phyloP scores from a whole-genome alignment of 2,113 vertebrate genomes.

The Gyps fulvus region DNA sequence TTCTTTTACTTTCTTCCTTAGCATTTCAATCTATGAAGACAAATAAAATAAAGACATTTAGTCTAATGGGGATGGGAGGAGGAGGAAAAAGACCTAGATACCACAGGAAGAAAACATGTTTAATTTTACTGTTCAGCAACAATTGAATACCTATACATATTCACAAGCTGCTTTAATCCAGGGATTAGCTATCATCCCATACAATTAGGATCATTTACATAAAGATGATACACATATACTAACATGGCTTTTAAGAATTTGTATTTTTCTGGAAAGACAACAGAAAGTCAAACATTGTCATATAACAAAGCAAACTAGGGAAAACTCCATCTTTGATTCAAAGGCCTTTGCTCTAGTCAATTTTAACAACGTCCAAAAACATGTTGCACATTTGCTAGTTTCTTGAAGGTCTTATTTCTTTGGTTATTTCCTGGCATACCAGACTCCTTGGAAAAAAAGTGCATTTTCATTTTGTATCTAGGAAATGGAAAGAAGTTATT shows the following conservation, averaged over 20 bases:
- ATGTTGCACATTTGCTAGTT: not conserved
- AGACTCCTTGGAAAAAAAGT: not conserved
- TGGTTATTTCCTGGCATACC: not conserved
- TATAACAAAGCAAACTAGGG: not conserved
- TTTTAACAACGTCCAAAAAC: not conserved
- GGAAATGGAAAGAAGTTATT: not conserved
- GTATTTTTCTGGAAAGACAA: not conserved
- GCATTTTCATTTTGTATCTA: not conserved
- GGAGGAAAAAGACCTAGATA: not conserved
- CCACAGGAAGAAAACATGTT: not conserved
- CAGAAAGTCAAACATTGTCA: not conserved
- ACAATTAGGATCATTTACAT: not conserved
- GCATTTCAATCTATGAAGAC: conserved; percentile 82
- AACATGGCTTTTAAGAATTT: not conserved
- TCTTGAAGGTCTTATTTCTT: not conserved
- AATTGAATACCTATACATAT: not conserved
- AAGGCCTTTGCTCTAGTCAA: not conserved
- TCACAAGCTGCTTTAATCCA: not conserved
- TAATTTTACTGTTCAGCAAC: not conserved
- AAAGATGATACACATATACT: not conserved
- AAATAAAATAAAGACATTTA: conserved; percentile 16
- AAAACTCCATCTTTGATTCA: not conserved
- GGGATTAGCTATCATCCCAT: not conserved
- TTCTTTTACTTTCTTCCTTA: conserved; percentile 88
- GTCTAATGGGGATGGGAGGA: not conserved